Base-by-base conservation (phyloP, 1,140 invertebrate species). In the Lepeophtheirus salmonis region DNA sequence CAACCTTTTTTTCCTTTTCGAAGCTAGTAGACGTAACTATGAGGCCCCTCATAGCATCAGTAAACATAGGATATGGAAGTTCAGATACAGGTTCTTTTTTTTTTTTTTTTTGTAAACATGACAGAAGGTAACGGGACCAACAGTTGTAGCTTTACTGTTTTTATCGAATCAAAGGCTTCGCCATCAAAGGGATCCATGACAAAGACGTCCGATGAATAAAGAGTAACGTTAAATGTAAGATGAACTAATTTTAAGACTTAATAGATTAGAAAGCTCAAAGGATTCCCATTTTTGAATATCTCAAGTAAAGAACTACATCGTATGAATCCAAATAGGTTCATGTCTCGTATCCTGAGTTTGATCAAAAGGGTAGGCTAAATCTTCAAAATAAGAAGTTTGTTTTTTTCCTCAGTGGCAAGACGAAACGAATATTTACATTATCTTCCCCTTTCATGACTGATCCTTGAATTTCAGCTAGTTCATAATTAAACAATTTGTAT, bases 51-150 rank as follows among this genome's bases (percentile, higher is more conserved):
- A 91, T 89, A 0, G 84, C 81, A 30, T 84, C 77, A 21, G 82
- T 85, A 66, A 79, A 86, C 12, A 89, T 75, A n/a, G 87, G 85
- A 65, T 77, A 78, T 1, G 73, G 75, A 16, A 79, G 80, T 62
- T 79, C 75, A 0, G 86, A 86, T 60, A 91, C 80, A n/a, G 81
- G 73, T 64, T 79, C 73, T n/a, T n/a, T n/a, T n/a, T n/a, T n/a
- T n/a, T n/a, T n/a, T 16, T 78, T 77, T 66, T 80, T 77, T 16
- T 76, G 74, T 50, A 89, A 71, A 67, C 84, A 89, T 56, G 78
- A 76, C 13, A 84, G 71, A n/a, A 90, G 68, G 68, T 85, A 89
- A 30, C 78, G 12, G 87, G 84, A 0, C 86, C 86, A 60, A 88
- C 70, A 59, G 90, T 71, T 67, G 65, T 54, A 63, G 60, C 81